These are phyloP conservation scores for Lysiphlebus fabarum DNA, from an alignment of 1,140 invertebrate species.

Conservation along the genomic window DNA sequence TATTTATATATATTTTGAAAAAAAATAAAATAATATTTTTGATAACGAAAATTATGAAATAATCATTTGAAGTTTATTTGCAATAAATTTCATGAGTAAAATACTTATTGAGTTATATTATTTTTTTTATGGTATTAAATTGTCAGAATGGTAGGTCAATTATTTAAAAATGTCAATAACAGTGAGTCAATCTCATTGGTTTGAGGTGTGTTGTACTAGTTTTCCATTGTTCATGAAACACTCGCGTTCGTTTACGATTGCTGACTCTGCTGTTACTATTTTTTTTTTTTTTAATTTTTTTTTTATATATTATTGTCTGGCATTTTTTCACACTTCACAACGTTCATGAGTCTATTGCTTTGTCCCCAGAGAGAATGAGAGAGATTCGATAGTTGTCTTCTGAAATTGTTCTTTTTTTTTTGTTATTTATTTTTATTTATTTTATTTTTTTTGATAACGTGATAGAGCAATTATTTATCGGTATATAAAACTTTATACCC, in stretches of 20 bases:
- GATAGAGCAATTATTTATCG: background rate
- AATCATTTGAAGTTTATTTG: no score
- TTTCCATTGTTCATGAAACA: constrained; percentile 19
- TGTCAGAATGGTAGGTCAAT: constrained; percentile 30
- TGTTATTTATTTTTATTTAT: background rate
- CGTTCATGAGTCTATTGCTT: background rate
- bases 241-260: constrained; percentile 4
- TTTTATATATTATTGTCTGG: constrained; percentile 1
- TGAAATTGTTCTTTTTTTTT: background rate
- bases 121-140: background rate
- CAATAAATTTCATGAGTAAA: no score
- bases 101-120: no score
- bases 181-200: constrained; percentile 25
- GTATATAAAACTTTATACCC: no score
- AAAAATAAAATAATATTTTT: no score
- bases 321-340: constrained; percentile 11
- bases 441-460: background rate
- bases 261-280: constrained; percentile 5
- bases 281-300: background rate
- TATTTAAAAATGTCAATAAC: constrained; percentile 38
- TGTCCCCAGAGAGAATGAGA: background rate
- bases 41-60: no score
- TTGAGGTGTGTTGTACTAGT: background rate
- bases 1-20: no score
- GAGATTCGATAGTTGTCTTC: no score